Conservation (phyloP, 2,888 invertebrate species). For the Notodonta dromedarius region DNA sequence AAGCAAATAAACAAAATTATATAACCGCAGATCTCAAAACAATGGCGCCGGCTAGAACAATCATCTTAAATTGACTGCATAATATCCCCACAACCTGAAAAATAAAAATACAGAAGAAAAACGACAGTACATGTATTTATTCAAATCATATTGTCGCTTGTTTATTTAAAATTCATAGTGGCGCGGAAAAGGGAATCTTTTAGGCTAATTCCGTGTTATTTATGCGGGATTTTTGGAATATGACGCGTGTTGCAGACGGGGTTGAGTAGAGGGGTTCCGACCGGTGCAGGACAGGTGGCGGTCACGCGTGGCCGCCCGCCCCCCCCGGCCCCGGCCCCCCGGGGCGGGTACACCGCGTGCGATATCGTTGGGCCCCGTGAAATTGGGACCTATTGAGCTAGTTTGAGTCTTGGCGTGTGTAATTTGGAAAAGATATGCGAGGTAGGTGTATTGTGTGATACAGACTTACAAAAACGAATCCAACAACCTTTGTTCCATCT, state of each 20-base stretch:
- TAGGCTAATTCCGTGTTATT: slow-evolving; percentile 53
- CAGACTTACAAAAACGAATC: no score
- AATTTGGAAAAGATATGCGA: background rate
- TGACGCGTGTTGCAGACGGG: slow-evolving; percentile 45
- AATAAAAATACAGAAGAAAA: slow-evolving; percentile 20
- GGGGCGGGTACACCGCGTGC: slow-evolving; percentile 48
- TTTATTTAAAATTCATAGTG: slow-evolving; percentile 34
- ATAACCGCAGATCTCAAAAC: background rate
- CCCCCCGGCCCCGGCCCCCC: slow-evolving; percentile 33
- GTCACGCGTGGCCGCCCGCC: slow-evolving; percentile 66
- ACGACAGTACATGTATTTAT: slow-evolving; percentile 14
- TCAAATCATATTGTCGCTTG: slow-evolving; percentile 26
- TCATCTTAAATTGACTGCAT: background rate
- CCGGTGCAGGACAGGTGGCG: slow-evolving; percentile 75
- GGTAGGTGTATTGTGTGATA: background rate
- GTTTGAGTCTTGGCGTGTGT: background rate
- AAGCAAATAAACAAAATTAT: background rate
- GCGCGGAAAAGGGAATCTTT: slow-evolving; percentile 34
- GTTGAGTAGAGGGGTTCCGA: slow-evolving; percentile 47
- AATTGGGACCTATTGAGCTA: background rate
- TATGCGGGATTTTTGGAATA: slow-evolving; percentile 74
- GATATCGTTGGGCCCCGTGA: slow-evolving; percentile 40
- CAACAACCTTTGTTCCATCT: no score
- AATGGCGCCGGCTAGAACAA: background rate
- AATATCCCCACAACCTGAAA: slow-evolving; percentile 7